phyloP scores from a whole-genome alignment of 2,113 vertebrate genomes.

The Chrysemys picta region DNA sequence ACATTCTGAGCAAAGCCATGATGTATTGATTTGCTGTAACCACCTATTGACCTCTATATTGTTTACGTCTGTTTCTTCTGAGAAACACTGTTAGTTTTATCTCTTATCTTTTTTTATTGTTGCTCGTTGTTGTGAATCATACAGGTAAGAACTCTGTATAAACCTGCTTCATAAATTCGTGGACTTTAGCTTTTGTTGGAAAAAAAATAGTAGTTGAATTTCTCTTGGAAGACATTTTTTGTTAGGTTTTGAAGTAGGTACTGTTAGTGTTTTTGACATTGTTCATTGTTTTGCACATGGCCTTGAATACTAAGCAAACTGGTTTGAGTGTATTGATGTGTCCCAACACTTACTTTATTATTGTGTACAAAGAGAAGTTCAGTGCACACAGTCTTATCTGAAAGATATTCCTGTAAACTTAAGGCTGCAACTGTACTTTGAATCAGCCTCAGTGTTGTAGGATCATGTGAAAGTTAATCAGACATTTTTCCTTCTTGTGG shows the following conservation, averaged over 20 bases:
- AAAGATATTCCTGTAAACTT: background rate
- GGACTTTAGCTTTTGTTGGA: background rate
- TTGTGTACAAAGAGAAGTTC: background rate
- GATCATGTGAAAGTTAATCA: background rate
- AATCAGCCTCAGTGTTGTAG: slow-evolving; percentile 6
- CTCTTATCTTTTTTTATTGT: slow-evolving; percentile 28
- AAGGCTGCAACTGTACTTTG: slow-evolving; percentile 1
- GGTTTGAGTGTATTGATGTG: background rate
- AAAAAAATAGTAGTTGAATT: background rate
- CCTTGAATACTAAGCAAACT: background rate
- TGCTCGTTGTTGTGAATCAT: background rate
- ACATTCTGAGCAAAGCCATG: slow-evolving; percentile 23
- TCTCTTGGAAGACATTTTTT: background rate
- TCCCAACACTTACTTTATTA: background rate
- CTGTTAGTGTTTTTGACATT: background rate
- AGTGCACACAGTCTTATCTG: background rate
- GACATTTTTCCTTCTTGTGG: background rate
- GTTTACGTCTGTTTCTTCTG: slow-evolving; percentile 28
- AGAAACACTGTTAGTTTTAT: slow-evolving; percentile 11
- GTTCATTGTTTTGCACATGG: background rate
- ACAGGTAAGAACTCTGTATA: slow-evolving; percentile 9
- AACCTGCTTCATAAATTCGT: slow-evolving; percentile 10
- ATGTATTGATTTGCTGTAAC: slow-evolving; percentile 51
- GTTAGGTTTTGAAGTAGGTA: background rate
- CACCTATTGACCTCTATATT: slow-evolving; percentile 63